phyloP scores from a whole-genome alignment of 2,888 invertebrate genomes.

The Holacanthella duospinosa region DNA sequence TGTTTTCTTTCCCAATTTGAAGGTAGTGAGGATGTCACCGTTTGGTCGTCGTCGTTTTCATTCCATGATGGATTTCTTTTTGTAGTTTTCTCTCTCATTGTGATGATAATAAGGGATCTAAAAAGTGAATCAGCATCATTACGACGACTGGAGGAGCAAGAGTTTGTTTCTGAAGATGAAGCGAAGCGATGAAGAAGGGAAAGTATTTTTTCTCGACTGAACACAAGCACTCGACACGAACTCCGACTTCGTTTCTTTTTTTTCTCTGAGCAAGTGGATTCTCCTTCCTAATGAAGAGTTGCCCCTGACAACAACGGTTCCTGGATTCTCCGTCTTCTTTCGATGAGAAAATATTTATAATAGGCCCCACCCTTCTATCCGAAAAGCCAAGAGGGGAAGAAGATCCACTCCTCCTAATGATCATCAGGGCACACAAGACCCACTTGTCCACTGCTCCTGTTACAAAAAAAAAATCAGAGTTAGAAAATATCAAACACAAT shows the following conservation, averaged over 20 bases:
- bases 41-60: background rate
- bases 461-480: no score
- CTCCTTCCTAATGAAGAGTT: constrained; percentile 5
- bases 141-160: background rate
- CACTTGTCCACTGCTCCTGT: background rate
- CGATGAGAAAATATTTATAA: constrained; percentile 4
- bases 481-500: no score
- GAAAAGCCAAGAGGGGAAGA: background rate
- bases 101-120: background rate
- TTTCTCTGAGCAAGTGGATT: constrained; percentile 12
- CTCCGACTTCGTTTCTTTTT: background rate
- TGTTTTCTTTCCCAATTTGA: background rate
- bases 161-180: background rate
- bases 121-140: background rate
- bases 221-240: background rate
- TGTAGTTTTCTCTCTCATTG: background rate
- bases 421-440: background rate
- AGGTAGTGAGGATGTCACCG: background rate
- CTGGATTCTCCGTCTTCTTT: background rate
- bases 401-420: constrained; percentile 1
- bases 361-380: background rate
- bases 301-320: constrained; percentile 1
- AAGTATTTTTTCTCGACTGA: background rate
- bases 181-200: background rate
- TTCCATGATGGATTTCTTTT: background rate